Evolutionary conservation across 2,113 vertebrate species (phyloP), one percentile per base, ranked within the genome.

Genomic region (Macrotus californicus): DNA sequence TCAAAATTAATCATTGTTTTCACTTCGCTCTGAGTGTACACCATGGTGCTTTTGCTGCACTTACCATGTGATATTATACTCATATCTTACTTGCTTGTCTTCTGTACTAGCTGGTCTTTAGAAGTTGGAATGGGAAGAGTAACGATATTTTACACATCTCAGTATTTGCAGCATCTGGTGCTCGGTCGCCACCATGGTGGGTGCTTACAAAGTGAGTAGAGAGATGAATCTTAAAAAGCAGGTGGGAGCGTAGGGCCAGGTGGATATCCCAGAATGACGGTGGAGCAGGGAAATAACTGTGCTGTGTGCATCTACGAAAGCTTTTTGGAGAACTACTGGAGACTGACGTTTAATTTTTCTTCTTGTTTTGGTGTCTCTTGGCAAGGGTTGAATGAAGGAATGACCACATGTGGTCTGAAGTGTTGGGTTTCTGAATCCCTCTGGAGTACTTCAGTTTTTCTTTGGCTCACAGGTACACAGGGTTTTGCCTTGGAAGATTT

Each of bases 401-500:
- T 52, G 29, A 86, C 43, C 86, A 11, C 31, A 14, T 41, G 14
- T 80, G 41, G 11, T 59, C 84, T 94, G 7, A 59, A 95, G 43
- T 64, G 36, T 13, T 41, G n/a, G 29, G 10, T 36, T 12, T 90
- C n/a, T 75, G 70, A 67, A 50, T 87, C 31, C 43, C 36, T 69
- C 29, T 85, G 59, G 36, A 94, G 18, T 34, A 48, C 8, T 19
- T 39, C 15, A 9, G 7, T 56, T 48, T 46, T 39, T 15, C 66
- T 66, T 14, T 21, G 1, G 22, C 79, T 75, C 31, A 75, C 2
- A 8, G 16, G 13, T 46, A 29, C 22, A 43, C 1, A 83, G 9
- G 19, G 13, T 46, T 73, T 88, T 88, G 29, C n/a, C 31, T 70
- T n/a, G 26, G 29, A 75, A 97, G 59, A 50, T 72, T 72, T 56